A percentile compares a stretch with the other conserved stretches of the same genome.
phyloP scores from a whole-genome alignment of 2,113 vertebrate species.

The Gadus chalcogrammus region DNA sequence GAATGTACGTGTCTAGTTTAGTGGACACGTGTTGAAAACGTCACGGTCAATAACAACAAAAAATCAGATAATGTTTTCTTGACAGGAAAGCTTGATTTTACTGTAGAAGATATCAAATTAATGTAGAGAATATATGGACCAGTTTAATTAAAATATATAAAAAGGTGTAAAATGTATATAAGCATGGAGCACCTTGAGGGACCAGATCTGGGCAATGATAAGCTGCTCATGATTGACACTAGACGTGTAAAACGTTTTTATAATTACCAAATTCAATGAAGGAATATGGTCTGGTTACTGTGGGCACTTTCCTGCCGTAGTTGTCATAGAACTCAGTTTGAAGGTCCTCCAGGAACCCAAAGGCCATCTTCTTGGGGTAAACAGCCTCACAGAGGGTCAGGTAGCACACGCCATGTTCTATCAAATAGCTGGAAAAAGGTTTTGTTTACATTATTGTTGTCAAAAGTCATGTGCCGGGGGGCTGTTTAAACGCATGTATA shows the following conservation, averaged over 20 bases:
- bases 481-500: neutral
- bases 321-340: slow-evolving; percentile 90
- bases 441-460: neutral
- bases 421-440: slow-evolving; percentile 76
- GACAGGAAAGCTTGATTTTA: neutral
- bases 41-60: too few relatives aligned
- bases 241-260: neutral
- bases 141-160: too few relatives aligned
- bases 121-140: neutral
- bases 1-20: slow-evolving; percentile 91
- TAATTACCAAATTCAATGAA: slow-evolving; percentile 95
- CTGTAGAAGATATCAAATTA: neutral
- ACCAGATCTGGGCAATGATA: too few relatives aligned
- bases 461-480: too few relatives aligned
- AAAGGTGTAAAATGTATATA: too few relatives aligned
- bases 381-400: slow-evolving; percentile 87
- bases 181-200: too few relatives aligned
- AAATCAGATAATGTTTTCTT: too few relatives aligned
- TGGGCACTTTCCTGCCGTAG: slow-evolving; percentile 86
- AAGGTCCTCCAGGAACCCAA: slow-evolving; percentile 90
- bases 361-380: slow-evolving; percentile 90
- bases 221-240: neutral
- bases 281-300: slow-evolving; percentile 92
- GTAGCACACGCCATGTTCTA: slow-evolving; percentile 91
- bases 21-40: neutral